Evolutionary conservation across 2,888 invertebrate species (phyloP).

Genomic region (Cephonodes hylas): DNA sequence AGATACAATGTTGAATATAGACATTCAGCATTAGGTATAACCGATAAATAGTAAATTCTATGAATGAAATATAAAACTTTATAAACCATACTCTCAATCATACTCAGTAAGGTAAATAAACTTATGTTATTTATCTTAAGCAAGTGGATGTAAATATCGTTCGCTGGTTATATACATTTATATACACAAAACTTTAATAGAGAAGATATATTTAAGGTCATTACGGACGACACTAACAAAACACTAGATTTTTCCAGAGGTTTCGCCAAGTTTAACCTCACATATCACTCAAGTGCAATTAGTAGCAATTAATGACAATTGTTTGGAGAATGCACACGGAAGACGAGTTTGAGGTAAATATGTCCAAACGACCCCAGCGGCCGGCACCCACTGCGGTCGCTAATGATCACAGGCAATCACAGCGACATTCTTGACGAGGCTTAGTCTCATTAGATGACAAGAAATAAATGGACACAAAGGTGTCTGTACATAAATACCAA

Average conservation of each 20-base stretch:
- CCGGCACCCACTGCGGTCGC: slow-evolving; percentile 14
- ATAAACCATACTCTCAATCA: too few relatives aligned
- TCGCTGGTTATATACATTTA: too few relatives aligned
- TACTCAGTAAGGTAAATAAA: too few relatives aligned
- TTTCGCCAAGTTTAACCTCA: neutral
- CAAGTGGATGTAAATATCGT: too few relatives aligned
- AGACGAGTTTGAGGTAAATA: neutral
- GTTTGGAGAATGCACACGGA: slow-evolving; percentile 27
- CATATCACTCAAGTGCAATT: neutral
- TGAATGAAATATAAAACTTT: too few relatives aligned
- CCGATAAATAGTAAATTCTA: too few relatives aligned
- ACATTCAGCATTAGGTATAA: too few relatives aligned
- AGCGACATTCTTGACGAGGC: slow-evolving; percentile 29
- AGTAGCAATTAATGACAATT: slow-evolving; percentile 5
- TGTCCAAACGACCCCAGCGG: neutral
- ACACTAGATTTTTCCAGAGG: too few relatives aligned
- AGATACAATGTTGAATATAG: neutral
- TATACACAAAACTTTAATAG: too few relatives aligned
- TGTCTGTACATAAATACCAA: neutral
- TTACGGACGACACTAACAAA: too few relatives aligned
- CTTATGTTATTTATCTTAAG: too few relatives aligned
- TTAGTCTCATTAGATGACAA: slow-evolving; percentile 17
- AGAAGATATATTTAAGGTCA: too few relatives aligned
- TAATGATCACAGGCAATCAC: slow-evolving; percentile 30
- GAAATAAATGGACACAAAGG: slow-evolving; percentile 2